A percentile compares a stretch with the other conserved stretches of the same genome.
Evolutionary conservation across 1,140 invertebrate genomes (phyloP).

Genomic region (Aphaenogaster rudis): DNA sequence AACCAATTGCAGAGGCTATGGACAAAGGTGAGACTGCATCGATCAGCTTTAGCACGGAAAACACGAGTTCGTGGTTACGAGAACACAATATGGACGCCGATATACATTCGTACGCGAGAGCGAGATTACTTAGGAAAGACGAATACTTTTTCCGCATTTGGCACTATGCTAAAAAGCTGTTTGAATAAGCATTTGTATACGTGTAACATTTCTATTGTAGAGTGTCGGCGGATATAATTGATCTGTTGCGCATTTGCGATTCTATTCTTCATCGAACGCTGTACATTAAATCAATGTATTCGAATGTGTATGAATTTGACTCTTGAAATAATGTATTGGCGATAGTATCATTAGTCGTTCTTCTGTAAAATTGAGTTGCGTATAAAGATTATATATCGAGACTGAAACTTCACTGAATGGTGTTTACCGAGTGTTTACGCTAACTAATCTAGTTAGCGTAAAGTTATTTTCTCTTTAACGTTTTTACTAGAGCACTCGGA

Average conservation of each 20-base stretch:
- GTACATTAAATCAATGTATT: not conserved
- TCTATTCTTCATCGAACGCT: not conserved
- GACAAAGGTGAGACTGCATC: slow-evolving; percentile 91
- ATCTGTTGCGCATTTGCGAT: slow-evolving; percentile 2
- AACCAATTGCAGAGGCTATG: slow-evolving; percentile 88
- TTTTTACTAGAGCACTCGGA: not conserved
- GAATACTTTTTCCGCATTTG: slow-evolving; percentile 98
- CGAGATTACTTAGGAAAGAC: slow-evolving; percentile 93
- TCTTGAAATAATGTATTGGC: not conserved
- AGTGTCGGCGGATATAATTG: slow-evolving; percentile 9
- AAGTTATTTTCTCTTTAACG: slow-evolving; percentile 9
- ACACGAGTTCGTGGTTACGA: slow-evolving; percentile 96
- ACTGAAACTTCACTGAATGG: not conserved
- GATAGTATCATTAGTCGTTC: slow-evolving; percentile 5
- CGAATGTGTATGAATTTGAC: not conserved
- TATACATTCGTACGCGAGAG: slow-evolving; percentile 94
- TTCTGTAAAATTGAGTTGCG: not conserved
- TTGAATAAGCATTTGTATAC: slow-evolving; percentile 89
- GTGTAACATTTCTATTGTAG: slow-evolving; percentile 45
- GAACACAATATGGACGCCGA: slow-evolving; percentile 97
- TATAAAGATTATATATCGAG: slow-evolving; percentile 13
- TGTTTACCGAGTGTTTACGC: slow-evolving; percentile 6
- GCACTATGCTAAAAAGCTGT: slow-evolving; percentile 94
- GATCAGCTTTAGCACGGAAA: slow-evolving; percentile 94
- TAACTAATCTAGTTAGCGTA: slow-evolving; percentile 16